Evolutionary conservation across 1,140 invertebrate genomes (phyloP), one percentile per base, ranked within the genome.

Genomic region (Apis laboriosa): DNA sequence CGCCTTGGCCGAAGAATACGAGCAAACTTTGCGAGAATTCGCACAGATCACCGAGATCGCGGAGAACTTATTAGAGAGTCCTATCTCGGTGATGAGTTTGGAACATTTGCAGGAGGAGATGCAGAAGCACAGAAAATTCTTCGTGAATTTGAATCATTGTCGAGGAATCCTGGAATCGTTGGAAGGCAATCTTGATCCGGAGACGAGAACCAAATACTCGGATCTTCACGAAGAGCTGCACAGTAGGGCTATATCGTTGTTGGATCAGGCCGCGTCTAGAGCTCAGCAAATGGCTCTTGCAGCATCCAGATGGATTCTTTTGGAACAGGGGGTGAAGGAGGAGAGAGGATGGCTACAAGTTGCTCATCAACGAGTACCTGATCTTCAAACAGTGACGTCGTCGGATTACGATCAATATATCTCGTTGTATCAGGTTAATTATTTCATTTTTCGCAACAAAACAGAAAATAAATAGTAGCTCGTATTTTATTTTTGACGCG

Each of bases 111-210:
- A 97, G 88, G 97, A 98, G 89, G 97, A 98, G 94, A 97, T 98
- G 93, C 97, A 98, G 86, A 98, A 97, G 90, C 97, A 98, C 90
- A 95, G 97, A 64, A 97, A 97, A 90, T 98, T 98, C 93, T 98
- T 98, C 90, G 96, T 97, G 0, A 98, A 97, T 88, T 92, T 98
- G 15, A 98, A 97, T 88, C 97, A 98, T 81, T 98, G 97, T 88
- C 95, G 96, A 88, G 96, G 96, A 43, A 97, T 98, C 84, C 93
- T 98, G 28, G 97, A 98, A 92, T 97, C 97, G 0, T 91, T 98
- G 21, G 97, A 98, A 92, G 96, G 96, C 84, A 97, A 97, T 92
- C 94, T 98, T 19, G 97, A 98, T 90, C 95, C 94, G 24, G 97
- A 97, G 91, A 98, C 97, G 0, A 95, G 96, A 79, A 94, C 95